Conservation (phyloP, 2,888 invertebrate genomes). For the Unio pictorum region DNA sequence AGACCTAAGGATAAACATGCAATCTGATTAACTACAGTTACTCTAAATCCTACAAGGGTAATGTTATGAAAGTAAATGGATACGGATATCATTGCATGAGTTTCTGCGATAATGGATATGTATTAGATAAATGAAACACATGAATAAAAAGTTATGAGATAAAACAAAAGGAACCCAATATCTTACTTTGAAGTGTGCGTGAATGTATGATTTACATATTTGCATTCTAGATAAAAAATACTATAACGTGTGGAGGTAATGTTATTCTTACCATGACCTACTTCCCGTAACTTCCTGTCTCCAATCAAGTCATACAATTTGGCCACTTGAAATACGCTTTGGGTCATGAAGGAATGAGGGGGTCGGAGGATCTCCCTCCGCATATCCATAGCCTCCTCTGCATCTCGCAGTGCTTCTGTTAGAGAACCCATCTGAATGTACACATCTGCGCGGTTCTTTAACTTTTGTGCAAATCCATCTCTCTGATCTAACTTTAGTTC, state of each 20-base stretch:
- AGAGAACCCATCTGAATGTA: conserved; percentile 18
- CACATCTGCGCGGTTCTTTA: conserved; percentile 23
- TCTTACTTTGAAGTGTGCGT: no score
- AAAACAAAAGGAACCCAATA: no score
- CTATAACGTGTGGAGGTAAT: background rate
- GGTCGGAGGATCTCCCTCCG: conserved; percentile 24
- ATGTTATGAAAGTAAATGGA: no score
- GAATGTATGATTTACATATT: no score
- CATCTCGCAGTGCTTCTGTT: conserved; percentile 16
- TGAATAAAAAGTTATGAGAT: no score
- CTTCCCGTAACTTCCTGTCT: conserved; percentile 5
- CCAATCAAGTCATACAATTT: conserved; percentile 25
- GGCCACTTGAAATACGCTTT: conserved; percentile 29
- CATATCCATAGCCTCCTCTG: conserved; percentile 14
- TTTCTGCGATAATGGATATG: no score
- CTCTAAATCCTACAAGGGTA: no score
- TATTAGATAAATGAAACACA: no score
- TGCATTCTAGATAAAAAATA: no score
- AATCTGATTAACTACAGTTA: no score
- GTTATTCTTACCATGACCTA: conserved; percentile 13
- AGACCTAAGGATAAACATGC: no score
- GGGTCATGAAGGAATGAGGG: conserved; percentile 26
- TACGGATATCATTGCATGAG: no score
- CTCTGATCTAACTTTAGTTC: conserved; percentile 22
- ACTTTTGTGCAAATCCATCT: conserved; percentile 21